Base-by-base conservation (phyloP, 2,797 vertebrate species). In the Natrix natrix region DNA sequence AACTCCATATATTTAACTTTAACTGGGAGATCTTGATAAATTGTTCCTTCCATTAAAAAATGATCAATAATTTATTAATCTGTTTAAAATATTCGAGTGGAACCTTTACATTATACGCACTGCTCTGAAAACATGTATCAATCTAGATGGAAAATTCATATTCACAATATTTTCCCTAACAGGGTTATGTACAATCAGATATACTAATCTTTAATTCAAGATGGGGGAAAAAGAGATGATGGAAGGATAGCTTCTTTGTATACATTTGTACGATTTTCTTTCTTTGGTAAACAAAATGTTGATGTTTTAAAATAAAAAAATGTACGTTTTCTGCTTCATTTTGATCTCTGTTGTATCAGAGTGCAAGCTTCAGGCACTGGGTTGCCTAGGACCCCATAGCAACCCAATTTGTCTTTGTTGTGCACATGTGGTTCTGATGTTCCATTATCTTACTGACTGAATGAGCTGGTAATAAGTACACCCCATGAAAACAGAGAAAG, bases 401-500 rank as follows among this genome's bases (percentile, higher is more conserved):
- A 92, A 91, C 54, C 32, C 78, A 90, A 87, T 92, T 90, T 60
- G 54, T 59, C 87, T 93, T 91, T 69, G 60, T 89, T 91, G 69
- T 59, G 60, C 28, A 92, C 59, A 69, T 87, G 86, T 78, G 57
- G 28, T 28, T 48, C 57, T 66, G 37, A 69, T 69, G 54, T 54
- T 92, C 54, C 87, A 90, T 87, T 90, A 87, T 92, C 37, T 56
- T 90, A 54, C 48, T 87, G 55, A 54, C 78, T 90, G 52, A 87
- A 37, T 87, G 52, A 87, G 54, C 60, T 59, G 78, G 78, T 37
- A 20, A 89, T 69, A 93, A 59, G 7, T 87, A 69, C 32, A 90
- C 60, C 37, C 43, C 37, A 66, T 66, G 63, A 14, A 66, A 61
- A 61, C 24, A 59, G 57, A 87, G 52, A 4, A 32, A 89, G 32